Conservation (phyloP, 1,140 invertebrate species). For the Aplysia californica region DNA sequence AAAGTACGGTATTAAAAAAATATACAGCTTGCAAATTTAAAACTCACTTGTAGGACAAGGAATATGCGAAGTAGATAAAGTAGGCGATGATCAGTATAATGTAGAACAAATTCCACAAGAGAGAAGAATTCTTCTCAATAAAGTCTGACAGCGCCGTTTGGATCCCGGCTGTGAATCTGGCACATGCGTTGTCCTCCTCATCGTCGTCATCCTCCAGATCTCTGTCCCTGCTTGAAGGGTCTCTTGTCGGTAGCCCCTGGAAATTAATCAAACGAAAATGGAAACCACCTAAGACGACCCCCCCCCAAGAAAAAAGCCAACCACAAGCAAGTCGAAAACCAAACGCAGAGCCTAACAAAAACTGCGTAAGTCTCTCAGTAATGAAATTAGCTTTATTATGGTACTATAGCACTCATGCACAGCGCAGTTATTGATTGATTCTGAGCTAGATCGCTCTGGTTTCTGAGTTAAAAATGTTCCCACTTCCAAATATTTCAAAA, state of each 20-base stretch:
- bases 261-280: not conserved
- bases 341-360: not conserved
- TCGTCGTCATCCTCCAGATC: not conserved
- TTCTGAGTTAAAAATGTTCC: too few species aligned
- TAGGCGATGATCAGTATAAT: constrained; percentile 31
- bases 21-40: too few species aligned
- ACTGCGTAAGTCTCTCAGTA: not conserved
- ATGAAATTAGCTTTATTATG: not conserved
- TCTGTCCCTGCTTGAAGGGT: not conserved
- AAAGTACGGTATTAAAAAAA: too few species aligned
- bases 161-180: not conserved
- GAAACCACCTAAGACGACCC: not conserved
- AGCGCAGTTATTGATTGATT: too few species aligned
- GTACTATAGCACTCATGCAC: too few species aligned
- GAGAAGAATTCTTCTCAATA: constrained; percentile 1
- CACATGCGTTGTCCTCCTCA: not conserved
- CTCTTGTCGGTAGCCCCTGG: not conserved
- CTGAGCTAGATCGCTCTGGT: too few species aligned
- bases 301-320: too few species aligned
- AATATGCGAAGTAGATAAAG: constrained; percentile 39
- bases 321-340: not conserved
- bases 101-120: constrained; percentile 19
- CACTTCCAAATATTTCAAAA: too few species aligned
- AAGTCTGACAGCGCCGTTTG: constrained; percentile 20
- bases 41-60: constrained; percentile 38